Percentiles rank a stretch among this genome's conserved stretches.
Evolutionary conservation across 2,888 invertebrate genomes (phyloP).

Genomic region (Tanytarsus gracilentus): DNA sequence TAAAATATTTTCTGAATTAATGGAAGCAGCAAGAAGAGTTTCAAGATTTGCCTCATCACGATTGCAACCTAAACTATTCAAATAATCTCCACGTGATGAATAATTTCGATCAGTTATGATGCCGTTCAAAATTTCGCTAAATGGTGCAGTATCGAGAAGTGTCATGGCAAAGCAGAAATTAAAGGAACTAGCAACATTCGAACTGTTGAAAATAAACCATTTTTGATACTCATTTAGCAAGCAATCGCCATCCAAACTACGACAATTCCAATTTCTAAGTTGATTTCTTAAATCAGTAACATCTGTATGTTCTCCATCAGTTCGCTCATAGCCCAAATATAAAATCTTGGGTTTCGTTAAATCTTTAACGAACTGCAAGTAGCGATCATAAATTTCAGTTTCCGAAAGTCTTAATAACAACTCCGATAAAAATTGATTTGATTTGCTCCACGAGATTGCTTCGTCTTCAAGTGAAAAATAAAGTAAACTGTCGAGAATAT

Average conservation of each 20-base stretch:
- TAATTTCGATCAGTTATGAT: too few species aligned
- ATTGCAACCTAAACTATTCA: too few species aligned
- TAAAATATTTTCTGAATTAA: too few species aligned
- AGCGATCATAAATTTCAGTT: not conserved
- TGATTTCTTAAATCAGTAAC: not conserved
- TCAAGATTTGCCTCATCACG: too few species aligned
- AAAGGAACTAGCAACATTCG: not conserved
- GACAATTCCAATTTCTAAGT: not conserved
- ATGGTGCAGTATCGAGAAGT: not conserved
- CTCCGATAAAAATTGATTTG: not conserved
- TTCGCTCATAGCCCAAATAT: not conserved
- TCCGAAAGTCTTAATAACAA: not conserved
- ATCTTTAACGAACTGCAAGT: not conserved
- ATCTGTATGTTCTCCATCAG: not conserved
- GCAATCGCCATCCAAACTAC: not conserved
- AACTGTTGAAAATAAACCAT: not conserved
- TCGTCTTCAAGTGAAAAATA: not conserved
- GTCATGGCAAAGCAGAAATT: not conserved
- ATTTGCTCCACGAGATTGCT: not conserved
- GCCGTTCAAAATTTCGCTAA: too few species aligned
- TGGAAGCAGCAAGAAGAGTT: too few species aligned
- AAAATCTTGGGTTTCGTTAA: not conserved
- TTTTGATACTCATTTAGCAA: not conserved
- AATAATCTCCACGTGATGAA: too few species aligned
- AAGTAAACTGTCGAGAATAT: not conserved